These are phyloP conservation scores for Gallinago media DNA, from an alignment of 2,113 vertebrate genomes.

Conservation along the genomic window DNA sequence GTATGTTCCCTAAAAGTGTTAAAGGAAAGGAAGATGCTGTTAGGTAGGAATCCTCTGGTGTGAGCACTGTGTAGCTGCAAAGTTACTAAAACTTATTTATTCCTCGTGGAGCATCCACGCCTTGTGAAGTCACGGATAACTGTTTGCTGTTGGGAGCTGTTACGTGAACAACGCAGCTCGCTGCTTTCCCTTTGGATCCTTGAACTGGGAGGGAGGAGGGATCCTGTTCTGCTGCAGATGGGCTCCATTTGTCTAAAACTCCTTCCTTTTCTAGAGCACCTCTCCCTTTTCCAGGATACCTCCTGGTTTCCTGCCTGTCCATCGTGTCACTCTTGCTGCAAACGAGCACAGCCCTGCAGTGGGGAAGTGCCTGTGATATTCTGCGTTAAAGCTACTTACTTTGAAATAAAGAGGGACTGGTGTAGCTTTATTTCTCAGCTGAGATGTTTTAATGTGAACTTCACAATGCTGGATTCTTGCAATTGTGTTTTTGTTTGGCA, in stretches of 20 bases:
- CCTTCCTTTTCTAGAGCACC: background rate
- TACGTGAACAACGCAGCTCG: background rate
- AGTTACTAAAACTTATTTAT: background rate
- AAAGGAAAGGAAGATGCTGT: background rate
- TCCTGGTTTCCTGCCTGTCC: background rate
- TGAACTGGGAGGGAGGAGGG: background rate
- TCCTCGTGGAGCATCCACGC: background rate
- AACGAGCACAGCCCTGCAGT: background rate
- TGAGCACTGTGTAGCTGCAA: background rate
- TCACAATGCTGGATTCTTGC: background rate
- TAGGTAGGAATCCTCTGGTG: background rate
- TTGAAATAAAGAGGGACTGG: background rate
- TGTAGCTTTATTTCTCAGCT: background rate
- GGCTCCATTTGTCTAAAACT: background rate
- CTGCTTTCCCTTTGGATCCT: background rate
- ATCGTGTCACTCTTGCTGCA: background rate
- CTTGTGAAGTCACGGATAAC: rapidly evolving
- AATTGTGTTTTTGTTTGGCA: background rate
- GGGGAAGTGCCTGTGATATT: background rate
- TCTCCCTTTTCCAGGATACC: background rate
- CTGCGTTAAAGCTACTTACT: background rate
- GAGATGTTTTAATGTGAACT: background rate
- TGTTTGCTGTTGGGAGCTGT: background rate
- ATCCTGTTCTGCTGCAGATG: background rate
- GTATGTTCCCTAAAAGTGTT: background rate